Conservation (phyloP, 2,888 invertebrate genomes). For the Cybosia mesomella region DNA sequence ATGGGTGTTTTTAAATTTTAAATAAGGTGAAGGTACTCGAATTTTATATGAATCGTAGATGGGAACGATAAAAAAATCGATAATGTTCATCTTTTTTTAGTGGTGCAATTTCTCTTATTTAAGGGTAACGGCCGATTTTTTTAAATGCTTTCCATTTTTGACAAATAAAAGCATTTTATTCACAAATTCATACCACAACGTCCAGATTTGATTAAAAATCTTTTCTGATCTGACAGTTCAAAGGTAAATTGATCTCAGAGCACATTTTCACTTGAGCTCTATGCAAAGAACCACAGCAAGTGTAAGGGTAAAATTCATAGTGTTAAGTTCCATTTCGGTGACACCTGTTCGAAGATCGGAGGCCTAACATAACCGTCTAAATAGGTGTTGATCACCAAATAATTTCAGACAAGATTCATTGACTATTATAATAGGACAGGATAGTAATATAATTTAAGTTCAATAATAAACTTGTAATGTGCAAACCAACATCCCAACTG, state of each 20-base stretch:
- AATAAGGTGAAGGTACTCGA: slow-evolving; percentile 34
- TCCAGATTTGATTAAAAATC: no score
- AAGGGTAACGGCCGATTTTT: neutral
- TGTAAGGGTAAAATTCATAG: no score
- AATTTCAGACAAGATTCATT: neutral
- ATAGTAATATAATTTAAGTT: slow-evolving; percentile 23
- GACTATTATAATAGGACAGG: neutral
- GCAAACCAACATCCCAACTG: slow-evolving; percentile 61
- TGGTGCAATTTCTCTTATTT: neutral
- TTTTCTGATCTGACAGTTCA: no score
- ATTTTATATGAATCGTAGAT: slow-evolving; percentile 33
- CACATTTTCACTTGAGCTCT: no score
- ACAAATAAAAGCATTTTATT: no score
- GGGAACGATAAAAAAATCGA: slow-evolving; percentile 29
- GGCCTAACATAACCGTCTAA: no score
- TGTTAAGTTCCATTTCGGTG: no score
- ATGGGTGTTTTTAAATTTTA: slow-evolving; percentile 42
- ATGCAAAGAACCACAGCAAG: no score
- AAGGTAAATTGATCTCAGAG: no score
- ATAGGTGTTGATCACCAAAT: no score
- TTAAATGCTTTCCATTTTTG: neutral
- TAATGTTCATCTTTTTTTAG: neutral
- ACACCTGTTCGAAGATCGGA: no score
- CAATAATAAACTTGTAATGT: slow-evolving; percentile 46
- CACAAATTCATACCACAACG: no score